These are phyloP conservation scores for Eudyptes chrysolophus DNA, from an alignment of 2,113 vertebrate genomes.

Conservation along the genomic window DNA sequence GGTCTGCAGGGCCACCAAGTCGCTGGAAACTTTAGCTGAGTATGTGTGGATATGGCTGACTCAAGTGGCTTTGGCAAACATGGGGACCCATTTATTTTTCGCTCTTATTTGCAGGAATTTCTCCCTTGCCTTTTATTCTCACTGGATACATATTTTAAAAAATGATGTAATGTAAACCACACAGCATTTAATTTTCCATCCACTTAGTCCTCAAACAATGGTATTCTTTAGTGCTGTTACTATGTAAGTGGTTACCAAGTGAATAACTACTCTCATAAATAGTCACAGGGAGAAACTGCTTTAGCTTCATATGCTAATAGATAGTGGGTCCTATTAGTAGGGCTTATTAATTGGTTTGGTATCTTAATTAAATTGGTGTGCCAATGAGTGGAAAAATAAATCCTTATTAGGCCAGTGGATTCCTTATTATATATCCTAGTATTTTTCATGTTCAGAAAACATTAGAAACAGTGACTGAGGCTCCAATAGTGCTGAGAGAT, in stretches of 20 bases:
- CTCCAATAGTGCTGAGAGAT: background rate
- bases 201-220: background rate
- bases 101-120: background rate
- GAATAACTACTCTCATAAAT: constrained; percentile 27
- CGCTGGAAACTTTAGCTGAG: background rate
- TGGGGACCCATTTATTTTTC: background rate
- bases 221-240: constrained; percentile 15
- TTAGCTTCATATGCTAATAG: constrained; percentile 32
- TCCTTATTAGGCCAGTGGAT: background rate
- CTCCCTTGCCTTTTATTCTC: background rate
- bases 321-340: constrained; percentile 25
- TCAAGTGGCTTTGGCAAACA: background rate
- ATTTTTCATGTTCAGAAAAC: background rate
- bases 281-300: constrained; percentile 27
- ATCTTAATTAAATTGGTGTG: constrained; percentile 43
- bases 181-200: background rate
- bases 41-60: background rate
- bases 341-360: constrained; percentile 49
- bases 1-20: background rate
- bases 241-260: constrained; percentile 14
- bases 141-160: background rate
- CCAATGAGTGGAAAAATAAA: constrained; percentile 23
- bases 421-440: background rate
- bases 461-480: background rate
- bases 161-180: background rate